Evolutionary conservation across 2,888 invertebrate genomes (phyloP).

Genomic region (Epinotia brunnichana): DNA sequence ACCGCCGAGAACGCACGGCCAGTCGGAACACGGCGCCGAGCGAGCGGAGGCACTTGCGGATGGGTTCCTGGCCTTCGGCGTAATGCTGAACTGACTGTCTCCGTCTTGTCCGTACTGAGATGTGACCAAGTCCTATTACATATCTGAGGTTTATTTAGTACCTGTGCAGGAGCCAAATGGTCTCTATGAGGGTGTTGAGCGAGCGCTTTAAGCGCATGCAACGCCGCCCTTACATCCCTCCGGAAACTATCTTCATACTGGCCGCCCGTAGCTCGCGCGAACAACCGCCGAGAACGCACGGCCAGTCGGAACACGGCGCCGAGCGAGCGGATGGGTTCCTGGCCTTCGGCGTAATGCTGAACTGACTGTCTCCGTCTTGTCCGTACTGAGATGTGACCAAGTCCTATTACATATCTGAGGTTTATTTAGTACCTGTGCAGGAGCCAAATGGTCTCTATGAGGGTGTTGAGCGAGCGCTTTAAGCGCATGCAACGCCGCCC

Average conservation of each 20-base stretch:
- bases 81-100: too few relatives aligned
- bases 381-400: too few relatives aligned
- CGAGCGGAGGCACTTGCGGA: too few relatives aligned
- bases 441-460: conserved; percentile 88
- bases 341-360: too few relatives aligned
- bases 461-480: conserved; percentile 88
- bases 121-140: too few relatives aligned
- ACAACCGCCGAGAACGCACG: conserved; percentile 92
- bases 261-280: conserved; percentile 93
- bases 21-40: conserved; percentile 96
- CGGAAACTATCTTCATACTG: conserved; percentile 95
- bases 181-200: too few relatives aligned
- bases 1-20: conserved; percentile 92
- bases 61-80: too few relatives aligned
- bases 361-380: too few relatives aligned
- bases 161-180: conserved; percentile 86
- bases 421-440: conserved; percentile 88
- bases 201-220: too few relatives aligned
- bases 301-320: conserved; percentile 97
- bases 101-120: too few relatives aligned
- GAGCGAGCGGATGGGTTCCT: conserved; percentile 92
- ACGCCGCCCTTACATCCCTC: conserved; percentile 91
- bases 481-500: conserved; percentile 90
- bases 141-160: too few relatives aligned
- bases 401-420: background rate